Base-by-base conservation (phyloP, 2,113 vertebrate genomes). In the Prinia subflava region DNA sequence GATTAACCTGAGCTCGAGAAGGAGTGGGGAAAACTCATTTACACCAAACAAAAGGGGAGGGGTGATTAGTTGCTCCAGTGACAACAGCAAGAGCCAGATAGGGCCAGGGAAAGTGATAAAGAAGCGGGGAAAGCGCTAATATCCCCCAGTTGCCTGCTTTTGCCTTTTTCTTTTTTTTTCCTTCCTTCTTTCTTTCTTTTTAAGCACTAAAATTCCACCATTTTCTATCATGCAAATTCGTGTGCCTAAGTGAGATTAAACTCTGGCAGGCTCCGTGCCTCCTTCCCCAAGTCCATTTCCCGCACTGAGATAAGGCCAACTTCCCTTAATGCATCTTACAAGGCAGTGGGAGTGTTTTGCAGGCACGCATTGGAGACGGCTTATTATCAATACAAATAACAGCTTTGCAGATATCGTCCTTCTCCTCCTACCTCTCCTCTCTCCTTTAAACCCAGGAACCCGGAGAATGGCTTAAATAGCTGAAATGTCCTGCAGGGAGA, bases 21-120 rank as follows among this genome's bases (percentile, higher is more conserved):
- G 81, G 95, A 97, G 94, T 24, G 84, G 90, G 92, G 94, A 96
- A 98, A 98, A 97, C 96, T 98, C 97, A 98, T 98, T 98, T 98
- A 92, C 74, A 97, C 89, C 97, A 97, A 97, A 98, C 97, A 98
- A 98, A 98, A 96, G 87, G 97, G 94, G 92, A 92, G 92, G 94
- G 93, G 92, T 79, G 97, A 98, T 97, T 96, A 97, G 95, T 96
- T 95, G 92, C 91, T 95, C 80, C 41, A 83, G 37, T 56, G 94
- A 97, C 97, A 98, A 97, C 94, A 87, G 84, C 89, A 87, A 95
- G 53, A 95, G 88, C 59, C 90, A 95, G 95, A 97, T 84, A 95
- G 90, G 88, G 52, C 81, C 85, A 87, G 23, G 49, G 70, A 96
- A 96, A 87, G 70, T 60, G 94, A 97, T 97, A 97, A 97, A 96